Percentiles rank a stretch among this genome's conserved stretches.
Evolutionary conservation across 2,797 vertebrate genomes (phyloP).

Genomic region (Coluber constrictor): DNA sequence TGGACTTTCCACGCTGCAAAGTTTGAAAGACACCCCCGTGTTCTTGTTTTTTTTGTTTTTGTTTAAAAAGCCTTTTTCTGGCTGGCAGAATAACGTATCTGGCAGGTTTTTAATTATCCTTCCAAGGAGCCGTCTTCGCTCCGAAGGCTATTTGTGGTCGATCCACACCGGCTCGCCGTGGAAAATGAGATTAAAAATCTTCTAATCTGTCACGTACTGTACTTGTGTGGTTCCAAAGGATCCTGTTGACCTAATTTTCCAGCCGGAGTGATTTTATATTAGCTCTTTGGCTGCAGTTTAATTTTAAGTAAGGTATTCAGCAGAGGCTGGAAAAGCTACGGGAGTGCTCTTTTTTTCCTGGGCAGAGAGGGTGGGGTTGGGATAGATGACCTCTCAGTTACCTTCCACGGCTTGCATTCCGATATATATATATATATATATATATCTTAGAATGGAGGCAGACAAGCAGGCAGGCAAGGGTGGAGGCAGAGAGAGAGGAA

Average conservation of each 20-base stretch:
- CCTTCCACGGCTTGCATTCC: neutral
- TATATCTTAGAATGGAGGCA: too few species aligned
- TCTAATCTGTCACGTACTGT: neutral
- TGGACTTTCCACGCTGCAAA: neutral
- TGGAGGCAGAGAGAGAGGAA: too few species aligned
- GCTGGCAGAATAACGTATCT: neutral
- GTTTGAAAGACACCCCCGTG: neutral
- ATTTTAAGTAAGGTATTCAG: neutral
- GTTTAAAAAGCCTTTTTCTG: neutral
- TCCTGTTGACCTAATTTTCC: neutral
- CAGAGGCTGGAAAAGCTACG: neutral
- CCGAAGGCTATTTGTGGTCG: constrained; percentile 36
- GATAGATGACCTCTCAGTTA: neutral
- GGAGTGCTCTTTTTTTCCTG: neutral
- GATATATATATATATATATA: too few species aligned
- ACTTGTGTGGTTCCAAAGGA: neutral
- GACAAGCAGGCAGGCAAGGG: too few species aligned
- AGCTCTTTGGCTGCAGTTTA: neutral
- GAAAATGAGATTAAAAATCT: constrained; percentile 44
- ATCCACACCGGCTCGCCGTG: neutral
- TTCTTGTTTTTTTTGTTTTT: too few species aligned
- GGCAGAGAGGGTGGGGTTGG: neutral
- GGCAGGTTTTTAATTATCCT: neutral
- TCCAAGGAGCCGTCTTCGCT: neutral
- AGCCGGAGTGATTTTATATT: neutral